Evolutionary conservation across 2,797 vertebrate genomes (phyloP), one percentile per base, ranked within the genome.

Genomic region (Diplodus puntazzo): DNA sequence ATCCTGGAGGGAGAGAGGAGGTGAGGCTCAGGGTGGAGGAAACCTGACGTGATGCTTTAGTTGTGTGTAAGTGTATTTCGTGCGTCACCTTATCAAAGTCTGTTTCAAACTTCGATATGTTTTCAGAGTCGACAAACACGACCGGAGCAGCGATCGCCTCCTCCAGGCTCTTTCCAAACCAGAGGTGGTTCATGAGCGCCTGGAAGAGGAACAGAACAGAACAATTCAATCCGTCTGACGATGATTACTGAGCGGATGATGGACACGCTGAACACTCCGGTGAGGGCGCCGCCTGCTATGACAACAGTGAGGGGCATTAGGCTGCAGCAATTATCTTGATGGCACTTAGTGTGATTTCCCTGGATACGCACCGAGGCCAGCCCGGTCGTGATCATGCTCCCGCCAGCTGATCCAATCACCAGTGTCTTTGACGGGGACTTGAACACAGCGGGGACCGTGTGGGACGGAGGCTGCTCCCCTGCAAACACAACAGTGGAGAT

Each of bases 391-490:
- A 99, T 99, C 91, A 96, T 91, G 3, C 57, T 60, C 34, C 97
- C 97, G 0, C 98, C 98, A 0, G 95, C 93, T 14, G 94, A 95
- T 23, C 98, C 98, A 0, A 98, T 96, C 89, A 97, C 95, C 88
- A 99, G 88, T 46, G 80, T 95, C 83, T 88, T 88, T 13, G 89
- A 90, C 52, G 62, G 55, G 69, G 96, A 97, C 80, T 95, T 72
- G 58, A 99, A 79, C 83, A 99, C 91, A 65, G 91, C 79, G 0
- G 98, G 97, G 1, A 94, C 84, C 96, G 97, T 97, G 73, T 95
- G 96, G 12, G 98, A 99, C 0, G 97, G 97, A 18, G 97, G 97
- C 43, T 90, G 95, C 82, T 98, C 96, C 16, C 97, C 98, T 98
- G 91, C 1, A 54, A 81, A 84, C 62, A 70, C 66, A 80, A 87